A percentile compares a stretch with the other conserved stretches of the same genome.
Conservation (phyloP, 1,140 invertebrate genomes). For the Carposina sasakii region DNA sequence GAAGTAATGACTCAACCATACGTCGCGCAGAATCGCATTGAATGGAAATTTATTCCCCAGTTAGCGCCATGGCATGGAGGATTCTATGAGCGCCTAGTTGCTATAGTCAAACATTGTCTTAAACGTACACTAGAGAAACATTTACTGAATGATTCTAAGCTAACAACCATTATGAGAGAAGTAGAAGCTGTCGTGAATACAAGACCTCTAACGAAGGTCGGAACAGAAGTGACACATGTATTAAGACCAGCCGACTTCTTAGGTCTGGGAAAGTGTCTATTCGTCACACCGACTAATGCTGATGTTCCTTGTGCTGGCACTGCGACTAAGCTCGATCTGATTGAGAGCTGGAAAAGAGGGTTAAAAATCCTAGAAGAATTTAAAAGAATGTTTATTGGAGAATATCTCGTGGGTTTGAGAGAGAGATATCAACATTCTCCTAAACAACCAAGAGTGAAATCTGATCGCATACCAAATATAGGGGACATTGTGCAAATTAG, state of each 20-base stretch:
- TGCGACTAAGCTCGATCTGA: background rate
- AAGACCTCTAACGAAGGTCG: conserved; percentile 6
- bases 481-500: conserved; percentile 11
- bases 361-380: conserved; percentile 3
- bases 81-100: conserved; percentile 12
- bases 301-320: background rate
- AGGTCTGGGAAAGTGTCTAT: background rate
- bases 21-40: background rate
- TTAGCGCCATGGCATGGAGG: conserved; percentile 14
- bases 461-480: background rate
- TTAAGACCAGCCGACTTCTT: conserved; percentile 12
- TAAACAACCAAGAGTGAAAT: background rate
- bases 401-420: conserved; percentile 10
- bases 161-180: conserved; percentile 9
- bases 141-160: conserved; percentile 1
- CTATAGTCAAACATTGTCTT: conserved; percentile 9
- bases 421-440: background rate
- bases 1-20: conserved; percentile 2
- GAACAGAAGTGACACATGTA: background rate
- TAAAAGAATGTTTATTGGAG: conserved; percentile 5
- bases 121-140: conserved; percentile 15
- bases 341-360: conserved; percentile 11
- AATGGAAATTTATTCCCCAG: conserved; percentile 14
- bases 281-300: background rate
- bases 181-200: conserved; percentile 9